Percentiles rank a stretch among this genome's conserved stretches.
Evolutionary conservation across 2,888 invertebrate species (phyloP).

Genomic region (Cephus pygmeus): DNA sequence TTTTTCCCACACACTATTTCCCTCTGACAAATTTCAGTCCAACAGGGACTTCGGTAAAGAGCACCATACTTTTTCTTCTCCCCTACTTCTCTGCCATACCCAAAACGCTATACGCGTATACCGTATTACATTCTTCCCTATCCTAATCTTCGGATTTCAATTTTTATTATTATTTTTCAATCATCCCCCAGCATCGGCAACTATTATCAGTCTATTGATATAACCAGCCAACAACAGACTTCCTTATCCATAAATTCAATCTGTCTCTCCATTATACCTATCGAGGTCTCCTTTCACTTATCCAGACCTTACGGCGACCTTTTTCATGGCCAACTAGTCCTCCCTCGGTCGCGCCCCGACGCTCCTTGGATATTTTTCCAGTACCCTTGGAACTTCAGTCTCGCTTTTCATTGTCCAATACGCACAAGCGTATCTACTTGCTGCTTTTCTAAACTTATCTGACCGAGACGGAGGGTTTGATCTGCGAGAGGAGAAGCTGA

Average conservation of each 20-base stretch:
- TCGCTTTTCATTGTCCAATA: background rate
- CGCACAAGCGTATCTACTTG: background rate
- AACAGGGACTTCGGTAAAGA: background rate
- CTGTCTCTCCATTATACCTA: background rate
- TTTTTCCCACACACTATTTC: background rate
- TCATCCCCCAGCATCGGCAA: background rate
- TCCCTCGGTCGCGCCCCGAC: background rate
- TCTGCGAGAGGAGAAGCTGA: background rate
- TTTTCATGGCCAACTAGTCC: background rate
- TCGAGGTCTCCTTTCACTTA: background rate
- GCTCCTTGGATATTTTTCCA: background rate
- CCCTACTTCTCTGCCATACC: background rate
- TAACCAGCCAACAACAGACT: background rate
- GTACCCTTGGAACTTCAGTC: background rate
- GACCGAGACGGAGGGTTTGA: background rate
- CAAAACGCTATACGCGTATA: background rate
- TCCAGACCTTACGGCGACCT: background rate
- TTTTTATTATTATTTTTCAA: background rate
- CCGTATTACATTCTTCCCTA: background rate
- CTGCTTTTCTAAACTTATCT: background rate
- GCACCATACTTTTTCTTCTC: background rate
- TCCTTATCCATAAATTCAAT: background rate
- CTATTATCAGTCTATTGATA: background rate
- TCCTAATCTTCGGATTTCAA: background rate
- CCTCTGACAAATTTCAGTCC: background rate